A percentile compares a stretch with the other conserved stretches of the same genome.
Evolutionary conservation across 2,888 invertebrate species (phyloP).

Genomic region (Augiades crinisus): DNA sequence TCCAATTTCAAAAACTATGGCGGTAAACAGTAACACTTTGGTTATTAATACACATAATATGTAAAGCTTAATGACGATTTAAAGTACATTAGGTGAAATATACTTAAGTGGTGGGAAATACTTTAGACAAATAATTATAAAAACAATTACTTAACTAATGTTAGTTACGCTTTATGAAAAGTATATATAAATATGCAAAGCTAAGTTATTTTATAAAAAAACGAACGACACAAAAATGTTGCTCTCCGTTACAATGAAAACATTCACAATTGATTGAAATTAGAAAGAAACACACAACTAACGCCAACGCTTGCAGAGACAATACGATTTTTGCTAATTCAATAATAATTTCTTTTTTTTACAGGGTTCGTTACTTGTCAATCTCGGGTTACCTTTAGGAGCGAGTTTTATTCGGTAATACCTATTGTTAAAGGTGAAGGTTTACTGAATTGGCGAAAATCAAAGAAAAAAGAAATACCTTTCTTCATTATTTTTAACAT

Average conservation of each 20-base stretch:
- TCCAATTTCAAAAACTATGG: constrained; percentile 45
- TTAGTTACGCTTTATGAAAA: constrained; percentile 22
- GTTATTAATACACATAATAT: constrained; percentile 31
- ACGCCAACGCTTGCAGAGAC: too few relatives aligned
- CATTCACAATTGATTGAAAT: too few relatives aligned
- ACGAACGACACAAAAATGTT: constrained; percentile 5
- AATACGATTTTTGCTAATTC: too few relatives aligned
- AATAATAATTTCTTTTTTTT: too few relatives aligned
- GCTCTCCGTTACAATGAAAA: neutral
- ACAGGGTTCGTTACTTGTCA: too few relatives aligned
- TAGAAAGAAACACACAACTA: too few relatives aligned
- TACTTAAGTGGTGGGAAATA: constrained; percentile 41
- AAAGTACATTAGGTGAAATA: constrained; percentile 35
- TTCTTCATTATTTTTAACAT: too few relatives aligned
- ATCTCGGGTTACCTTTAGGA: too few relatives aligned
- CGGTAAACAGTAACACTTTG: constrained; percentile 44
- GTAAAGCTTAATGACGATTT: constrained; percentile 35
- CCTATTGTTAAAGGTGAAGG: too few relatives aligned
- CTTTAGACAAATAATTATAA: constrained; percentile 30
- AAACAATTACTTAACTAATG: constrained; percentile 28
- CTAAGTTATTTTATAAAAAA: constrained; percentile 10
- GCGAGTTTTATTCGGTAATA: too few relatives aligned
- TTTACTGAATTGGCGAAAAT: too few relatives aligned
- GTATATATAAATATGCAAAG: constrained; percentile 21
- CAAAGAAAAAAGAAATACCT: too few relatives aligned